Percentiles rank a stretch among this genome's conserved stretches.
phyloP scores from a whole-genome alignment of 1,140 invertebrate species.

The Brachystomella parvula region DNA sequence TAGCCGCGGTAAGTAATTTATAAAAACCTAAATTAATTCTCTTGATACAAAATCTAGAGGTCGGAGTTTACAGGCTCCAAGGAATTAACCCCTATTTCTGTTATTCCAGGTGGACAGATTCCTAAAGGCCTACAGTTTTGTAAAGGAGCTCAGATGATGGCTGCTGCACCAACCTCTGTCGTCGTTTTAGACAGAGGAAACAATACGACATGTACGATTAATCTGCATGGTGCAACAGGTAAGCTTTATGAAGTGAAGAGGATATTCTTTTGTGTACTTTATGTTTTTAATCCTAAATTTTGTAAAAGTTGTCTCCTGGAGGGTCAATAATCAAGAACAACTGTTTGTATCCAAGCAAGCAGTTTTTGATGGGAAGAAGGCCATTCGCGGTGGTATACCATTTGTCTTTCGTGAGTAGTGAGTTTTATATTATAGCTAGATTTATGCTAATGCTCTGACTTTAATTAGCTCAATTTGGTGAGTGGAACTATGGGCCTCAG shows the following conservation, averaged over 20 bases:
- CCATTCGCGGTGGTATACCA: conserved; percentile 88
- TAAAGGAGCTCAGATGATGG: conserved; percentile 64
- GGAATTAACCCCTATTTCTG: too few relatives aligned
- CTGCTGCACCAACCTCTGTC: conserved; percentile 68
- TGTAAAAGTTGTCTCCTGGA: conserved; percentile 87
- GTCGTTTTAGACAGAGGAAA: conserved; percentile 86
- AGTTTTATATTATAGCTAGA: background rate
- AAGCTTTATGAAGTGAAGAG: background rate
- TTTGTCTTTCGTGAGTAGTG: conserved; percentile 83
- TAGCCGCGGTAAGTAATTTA: too few relatives aligned
- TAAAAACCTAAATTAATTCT: too few relatives aligned
- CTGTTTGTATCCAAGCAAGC: conserved; percentile 90
- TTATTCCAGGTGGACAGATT: too few relatives aligned
- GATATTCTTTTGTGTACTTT: background rate
- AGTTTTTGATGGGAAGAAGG: conserved; percentile 88
- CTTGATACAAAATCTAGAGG: too few relatives aligned
- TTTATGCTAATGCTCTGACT: too few relatives aligned
- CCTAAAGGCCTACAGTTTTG: too few relatives aligned
- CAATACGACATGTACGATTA: conserved; percentile 89
- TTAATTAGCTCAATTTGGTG: conserved; percentile 93
- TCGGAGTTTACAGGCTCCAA: too few relatives aligned
- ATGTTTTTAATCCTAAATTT: background rate
- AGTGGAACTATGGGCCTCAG: conserved; percentile 84
- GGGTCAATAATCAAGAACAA: conserved; percentile 88
- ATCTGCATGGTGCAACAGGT: conserved; percentile 66